Conservation (phyloP, 2,888 invertebrate genomes). For the Theretra japonica region DNA sequence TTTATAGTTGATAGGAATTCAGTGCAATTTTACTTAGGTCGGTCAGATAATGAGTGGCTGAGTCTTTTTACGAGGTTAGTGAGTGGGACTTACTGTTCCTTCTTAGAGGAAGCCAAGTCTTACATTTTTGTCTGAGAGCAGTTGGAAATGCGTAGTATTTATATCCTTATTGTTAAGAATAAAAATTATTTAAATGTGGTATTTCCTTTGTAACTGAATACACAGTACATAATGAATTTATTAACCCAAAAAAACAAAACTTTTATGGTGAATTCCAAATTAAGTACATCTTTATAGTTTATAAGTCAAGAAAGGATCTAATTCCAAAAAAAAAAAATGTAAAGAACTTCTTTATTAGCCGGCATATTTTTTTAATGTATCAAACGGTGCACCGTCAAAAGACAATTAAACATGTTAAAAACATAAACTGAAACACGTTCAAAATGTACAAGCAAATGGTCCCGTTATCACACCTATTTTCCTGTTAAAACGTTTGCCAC, state of each 20-base stretch:
- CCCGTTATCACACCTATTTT: conserved; percentile 73
- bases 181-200: background rate
- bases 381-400: background rate
- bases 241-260: too few relatives aligned
- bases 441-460: conserved; percentile 52
- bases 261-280: too few relatives aligned
- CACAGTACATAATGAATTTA: too few relatives aligned
- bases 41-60: conserved; percentile 57
- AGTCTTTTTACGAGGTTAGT: conserved; percentile 55
- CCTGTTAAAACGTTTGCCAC: conserved; percentile 60
- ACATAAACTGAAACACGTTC: background rate
- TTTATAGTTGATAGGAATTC: conserved; percentile 40
- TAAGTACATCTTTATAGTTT: too few relatives aligned
- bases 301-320: too few relatives aligned
- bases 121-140: background rate
- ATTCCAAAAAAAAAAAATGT: too few relatives aligned
- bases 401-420: conserved; percentile 7
- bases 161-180: background rate
- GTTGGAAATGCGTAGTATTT: conserved; percentile 1
- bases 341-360: background rate
- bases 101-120: background rate
- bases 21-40: conserved; percentile 55
- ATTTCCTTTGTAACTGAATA: background rate
- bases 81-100: conserved; percentile 46
- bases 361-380: background rate